phyloP scores from a whole-genome alignment of 2,797 vertebrate species.

The Danio albolineatus region DNA sequence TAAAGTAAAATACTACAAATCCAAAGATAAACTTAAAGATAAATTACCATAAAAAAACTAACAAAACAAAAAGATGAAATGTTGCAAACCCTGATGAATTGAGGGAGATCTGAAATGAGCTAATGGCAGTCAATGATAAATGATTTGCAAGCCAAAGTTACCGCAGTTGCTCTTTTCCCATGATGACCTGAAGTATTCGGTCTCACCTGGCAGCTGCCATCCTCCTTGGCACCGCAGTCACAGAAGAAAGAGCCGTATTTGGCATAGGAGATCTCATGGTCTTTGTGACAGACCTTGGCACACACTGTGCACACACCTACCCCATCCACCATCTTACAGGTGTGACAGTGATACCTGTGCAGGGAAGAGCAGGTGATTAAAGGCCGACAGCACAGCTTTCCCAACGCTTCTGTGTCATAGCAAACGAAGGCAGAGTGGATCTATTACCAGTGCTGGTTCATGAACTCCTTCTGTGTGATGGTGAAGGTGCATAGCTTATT shows the following conservation, averaged over 20 bases:
- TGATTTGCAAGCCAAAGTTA: conserved; percentile 88
- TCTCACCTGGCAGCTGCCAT: conserved; percentile 99
- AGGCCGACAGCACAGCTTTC: conserved; percentile 14
- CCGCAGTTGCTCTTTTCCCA: conserved; percentile 87
- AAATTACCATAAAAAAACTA: background rate
- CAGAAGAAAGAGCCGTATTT: conserved; percentile 99
- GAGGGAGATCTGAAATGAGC: conserved; percentile 75
- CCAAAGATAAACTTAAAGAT: background rate
- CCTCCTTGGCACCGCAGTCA: conserved; percentile 99
- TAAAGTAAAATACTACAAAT: conserved; percentile 11
- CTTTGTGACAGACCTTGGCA: conserved; percentile 99
- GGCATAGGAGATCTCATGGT: conserved; percentile 99
- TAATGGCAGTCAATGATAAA: conserved; percentile 81
- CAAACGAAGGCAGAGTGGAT: conserved; percentile 47
- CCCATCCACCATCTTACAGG: conserved; percentile 99
- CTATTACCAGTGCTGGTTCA: conserved; percentile 99
- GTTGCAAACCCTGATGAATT: conserved; percentile 72
- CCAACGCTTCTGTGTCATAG: conserved; percentile 40
- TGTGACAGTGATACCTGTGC: conserved; percentile 98
- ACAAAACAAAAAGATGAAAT: conserved; percentile 21
- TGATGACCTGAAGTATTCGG: conserved; percentile 87
- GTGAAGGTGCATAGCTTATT: conserved; percentile 99
- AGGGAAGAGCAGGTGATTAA: conserved; percentile 61
- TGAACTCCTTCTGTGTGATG: conserved; percentile 99
- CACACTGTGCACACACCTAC: conserved; percentile 99